These are phyloP conservation scores for Conus betulinus DNA, from an alignment of 1,140 invertebrate genomes.

Conservation along the genomic window DNA sequence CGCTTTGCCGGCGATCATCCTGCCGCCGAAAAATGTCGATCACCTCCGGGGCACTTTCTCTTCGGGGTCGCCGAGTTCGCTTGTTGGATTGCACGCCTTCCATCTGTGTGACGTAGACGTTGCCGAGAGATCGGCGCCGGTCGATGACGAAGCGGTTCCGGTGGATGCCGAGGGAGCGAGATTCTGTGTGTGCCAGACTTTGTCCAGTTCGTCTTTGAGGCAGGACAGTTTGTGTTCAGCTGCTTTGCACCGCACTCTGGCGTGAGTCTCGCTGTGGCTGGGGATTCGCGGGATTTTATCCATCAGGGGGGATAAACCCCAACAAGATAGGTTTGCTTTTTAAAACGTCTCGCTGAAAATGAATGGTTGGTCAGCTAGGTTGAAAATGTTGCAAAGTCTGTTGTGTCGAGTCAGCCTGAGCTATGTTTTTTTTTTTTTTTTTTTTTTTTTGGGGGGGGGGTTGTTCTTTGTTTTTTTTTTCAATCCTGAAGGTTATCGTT, in stretches of 20 bases:
- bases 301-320: neutral
- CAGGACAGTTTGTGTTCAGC: neutral
- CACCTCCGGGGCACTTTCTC: neutral
- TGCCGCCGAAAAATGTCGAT: conserved; percentile 16
- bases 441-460: no score
- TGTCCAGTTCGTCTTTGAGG: conserved; percentile 14
- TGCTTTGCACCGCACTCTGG: neutral
- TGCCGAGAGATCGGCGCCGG: neutral
- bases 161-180: neutral
- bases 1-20: neutral
- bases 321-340: no score
- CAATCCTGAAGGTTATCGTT: no score
- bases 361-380: neutral
- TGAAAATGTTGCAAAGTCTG: neutral
- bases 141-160: conserved; percentile 1
- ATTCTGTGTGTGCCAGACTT: neutral
- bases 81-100: neutral
- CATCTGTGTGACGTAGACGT: neutral
- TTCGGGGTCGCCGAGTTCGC: neutral
- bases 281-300: neutral
- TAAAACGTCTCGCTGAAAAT: neutral
- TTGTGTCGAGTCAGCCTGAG: neutral
- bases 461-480: no score
- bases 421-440: no score
- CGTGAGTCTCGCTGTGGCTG: neutral